phyloP scores from a whole-genome alignment of 2,888 invertebrate genomes.

The Apamea monoglypha region DNA sequence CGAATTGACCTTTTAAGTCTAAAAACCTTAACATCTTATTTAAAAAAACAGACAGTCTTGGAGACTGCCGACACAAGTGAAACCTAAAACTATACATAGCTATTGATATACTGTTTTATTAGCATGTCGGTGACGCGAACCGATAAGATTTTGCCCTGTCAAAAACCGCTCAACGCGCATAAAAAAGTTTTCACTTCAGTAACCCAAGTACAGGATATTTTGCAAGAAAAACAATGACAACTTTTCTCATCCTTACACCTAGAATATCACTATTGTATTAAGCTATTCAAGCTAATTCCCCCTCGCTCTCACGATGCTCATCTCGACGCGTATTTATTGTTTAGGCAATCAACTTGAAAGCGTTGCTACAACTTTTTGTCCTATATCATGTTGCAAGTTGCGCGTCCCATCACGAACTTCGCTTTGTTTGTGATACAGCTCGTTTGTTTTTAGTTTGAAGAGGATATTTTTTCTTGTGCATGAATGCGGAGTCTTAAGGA shows the following conservation, averaged over 20 bases:
- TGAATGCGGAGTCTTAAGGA: constrained; percentile 31
- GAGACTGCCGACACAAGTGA: neutral
- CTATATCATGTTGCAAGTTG: constrained; percentile 59
- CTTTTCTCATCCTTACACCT: neutral
- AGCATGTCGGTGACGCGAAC: neutral
- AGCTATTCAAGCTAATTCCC: constrained; percentile 34
- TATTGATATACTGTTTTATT: neutral
- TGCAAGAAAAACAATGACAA: neutral
- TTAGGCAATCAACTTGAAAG: constrained; percentile 85
- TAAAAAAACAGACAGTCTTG: no score
- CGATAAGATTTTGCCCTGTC: neutral
- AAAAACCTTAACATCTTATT: neutral
- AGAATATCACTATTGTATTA: neutral
- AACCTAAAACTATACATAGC: neutral
- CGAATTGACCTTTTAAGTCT: neutral
- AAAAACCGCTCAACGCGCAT: neutral
- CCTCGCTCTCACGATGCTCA: constrained; percentile 52
- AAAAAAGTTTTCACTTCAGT: neutral
- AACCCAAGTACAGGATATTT: neutral
- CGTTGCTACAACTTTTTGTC: constrained; percentile 65
- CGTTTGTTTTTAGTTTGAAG: constrained; percentile 67
- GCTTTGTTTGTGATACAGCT: constrained; percentile 66
- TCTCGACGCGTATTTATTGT: constrained; percentile 80
- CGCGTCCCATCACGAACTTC: constrained; percentile 59
- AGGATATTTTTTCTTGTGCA: constrained; percentile 56